phyloP scores from a whole-genome alignment of 2,888 invertebrate genomes.

The Eulithis testata region DNA sequence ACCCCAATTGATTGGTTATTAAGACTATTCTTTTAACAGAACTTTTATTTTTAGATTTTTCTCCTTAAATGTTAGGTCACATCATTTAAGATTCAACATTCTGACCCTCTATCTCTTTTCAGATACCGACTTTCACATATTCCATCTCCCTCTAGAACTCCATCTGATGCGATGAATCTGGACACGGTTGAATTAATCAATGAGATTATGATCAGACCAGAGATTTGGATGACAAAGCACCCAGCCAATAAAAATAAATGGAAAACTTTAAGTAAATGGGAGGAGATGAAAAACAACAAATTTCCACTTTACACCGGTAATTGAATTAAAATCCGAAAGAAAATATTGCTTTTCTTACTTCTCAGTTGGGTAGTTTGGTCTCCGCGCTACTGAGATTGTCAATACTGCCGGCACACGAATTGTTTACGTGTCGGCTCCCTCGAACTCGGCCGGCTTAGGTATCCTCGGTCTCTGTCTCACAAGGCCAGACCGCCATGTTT shows the following conservation, averaged over 20 bases:
- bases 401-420: conserved; percentile 2
- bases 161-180: conserved; percentile 16
- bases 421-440: conserved; percentile 17
- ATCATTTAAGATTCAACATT: background rate
- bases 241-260: conserved; percentile 37
- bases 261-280: conserved; percentile 33
- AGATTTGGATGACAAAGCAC: conserved; percentile 37
- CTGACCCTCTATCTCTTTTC: background rate
- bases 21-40: no score
- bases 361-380: background rate
- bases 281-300: conserved; percentile 29
- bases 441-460: conserved; percentile 18
- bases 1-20: no score
- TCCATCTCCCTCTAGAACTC: conserved; percentile 1
- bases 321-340: no score
- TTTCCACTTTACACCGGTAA: conserved; percentile 30
- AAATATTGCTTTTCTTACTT: background rate
- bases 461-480: conserved; percentile 4
- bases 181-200: conserved; percentile 33
- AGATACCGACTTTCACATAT: background rate
- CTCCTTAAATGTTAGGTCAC: background rate
- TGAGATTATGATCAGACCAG: conserved; percentile 36
- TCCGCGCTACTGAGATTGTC: background rate
- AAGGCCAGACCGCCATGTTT: conserved; percentile 14
- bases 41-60: no score